Evolutionary conservation across 2,797 vertebrate genomes (phyloP), one percentile per base, ranked within the genome.

Genomic region (Enteromius anoplus): DNA sequence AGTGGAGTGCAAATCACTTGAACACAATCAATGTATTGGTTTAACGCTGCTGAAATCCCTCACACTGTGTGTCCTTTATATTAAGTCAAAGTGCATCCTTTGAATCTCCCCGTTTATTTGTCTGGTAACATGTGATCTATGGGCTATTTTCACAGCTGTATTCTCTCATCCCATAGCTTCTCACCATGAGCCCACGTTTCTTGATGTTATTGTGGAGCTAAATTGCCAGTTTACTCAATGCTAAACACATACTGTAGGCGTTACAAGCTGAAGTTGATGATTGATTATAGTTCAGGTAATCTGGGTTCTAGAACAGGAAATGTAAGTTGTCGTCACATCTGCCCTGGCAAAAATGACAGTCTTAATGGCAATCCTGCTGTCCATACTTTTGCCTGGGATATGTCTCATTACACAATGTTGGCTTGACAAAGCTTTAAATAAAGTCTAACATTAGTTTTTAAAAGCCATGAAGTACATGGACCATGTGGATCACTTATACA

Each of bases 41-140:
- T 66, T 85, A 82, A 78, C 84, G 65, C 85, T 78, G 71, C 75
- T 88, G 83, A 85, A 85, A 85, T 69, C 68, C 53, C 65, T 72
- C 68, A 75, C 45, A 19, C 58, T 65, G 49, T 62, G 47, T 78
- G 70, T 85, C 34, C 83, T 84, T 45, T 75, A 65, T 87, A 77
- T 76, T 29, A 58, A 83, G 81, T 87, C 77, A 86, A 82, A 85
- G 60, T 82, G 71, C 80, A 58, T 83, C 58, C 81, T 82, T 78
- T 87, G 64, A 84, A 85, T 85, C 66, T 55, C 80, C 69, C 32
- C 10, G 65, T 0, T 81, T 85, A 85, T 88, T 88, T 80, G 4
- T 79, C 23, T 47, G 60, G 83, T 75, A 87, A 79, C 64, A 82
- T 73, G 42, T 87, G 84, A 87, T 86, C 75, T 82, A 86, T 85